Conservation (phyloP, 1,140 invertebrate genomes). For the Campoletis sonorensis region DNA sequence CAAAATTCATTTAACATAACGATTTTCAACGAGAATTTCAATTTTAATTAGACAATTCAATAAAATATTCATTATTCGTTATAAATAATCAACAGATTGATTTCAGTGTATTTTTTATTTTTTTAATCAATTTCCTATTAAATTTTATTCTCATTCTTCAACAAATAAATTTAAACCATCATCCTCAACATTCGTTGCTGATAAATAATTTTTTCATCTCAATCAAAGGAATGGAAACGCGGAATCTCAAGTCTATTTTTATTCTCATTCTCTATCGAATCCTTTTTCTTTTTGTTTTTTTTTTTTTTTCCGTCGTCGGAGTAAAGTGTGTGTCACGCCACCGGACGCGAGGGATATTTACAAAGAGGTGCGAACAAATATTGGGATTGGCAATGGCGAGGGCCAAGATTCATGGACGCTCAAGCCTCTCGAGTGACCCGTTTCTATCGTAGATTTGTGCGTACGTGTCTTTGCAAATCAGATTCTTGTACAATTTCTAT, state of each 20-base stretch:
- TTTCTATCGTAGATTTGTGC: neutral
- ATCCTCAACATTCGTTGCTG: too few relatives aligned
- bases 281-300: neutral
- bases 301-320: neutral
- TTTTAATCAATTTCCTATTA: too few relatives aligned
- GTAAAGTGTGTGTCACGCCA: neutral
- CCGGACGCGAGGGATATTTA: conserved; percentile 4
- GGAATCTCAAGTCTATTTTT: neutral
- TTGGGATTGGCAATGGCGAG: neutral
- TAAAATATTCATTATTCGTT: too few relatives aligned
- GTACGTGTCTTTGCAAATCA: neutral
- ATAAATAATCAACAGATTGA: too few relatives aligned
- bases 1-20: too few relatives aligned
- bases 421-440: neutral
- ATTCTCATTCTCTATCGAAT: neutral
- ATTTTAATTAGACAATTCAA: too few relatives aligned
- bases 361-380: conserved; percentile 5
- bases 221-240: neutral
- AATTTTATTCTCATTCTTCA: too few relatives aligned
- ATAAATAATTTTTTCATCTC: neutral
- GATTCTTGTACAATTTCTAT: neutral
- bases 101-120: too few relatives aligned
- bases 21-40: neutral
- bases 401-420: neutral
- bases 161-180: too few relatives aligned